These are phyloP conservation scores for Apantesis nais DNA, from an alignment of 2,888 invertebrate genomes.

Conservation along the genomic window DNA sequence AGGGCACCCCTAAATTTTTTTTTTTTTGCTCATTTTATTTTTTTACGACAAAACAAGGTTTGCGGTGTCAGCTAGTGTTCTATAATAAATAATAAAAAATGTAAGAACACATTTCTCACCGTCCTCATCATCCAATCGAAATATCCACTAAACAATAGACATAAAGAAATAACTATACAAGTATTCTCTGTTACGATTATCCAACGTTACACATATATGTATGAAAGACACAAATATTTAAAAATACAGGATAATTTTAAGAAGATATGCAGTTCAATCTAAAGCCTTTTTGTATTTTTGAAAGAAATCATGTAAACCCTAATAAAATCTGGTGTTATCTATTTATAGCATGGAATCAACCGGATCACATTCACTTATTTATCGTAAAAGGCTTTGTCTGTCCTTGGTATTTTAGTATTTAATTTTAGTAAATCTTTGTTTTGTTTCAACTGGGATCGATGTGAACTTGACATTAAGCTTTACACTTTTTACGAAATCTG, in stretches of 20 bases:
- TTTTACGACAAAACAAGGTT: too few species aligned
- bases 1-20: too few species aligned
- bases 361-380: constrained; percentile 3
- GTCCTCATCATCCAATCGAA: too few species aligned
- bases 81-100: too few species aligned
- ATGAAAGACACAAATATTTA: background rate
- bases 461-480: background rate
- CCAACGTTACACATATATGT: background rate
- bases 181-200: too few species aligned
- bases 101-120: too few species aligned
- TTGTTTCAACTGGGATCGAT: background rate
- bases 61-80: too few species aligned
- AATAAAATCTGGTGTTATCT: background rate
- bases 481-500: background rate
- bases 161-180: too few species aligned
- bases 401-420: constrained; percentile 1
- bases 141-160: too few species aligned
- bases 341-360: constrained; percentile 9
- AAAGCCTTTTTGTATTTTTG: background rate
- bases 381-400: constrained; percentile 6
- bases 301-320: background rate
- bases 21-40: too few species aligned
- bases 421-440: background rate
- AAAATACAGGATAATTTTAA: background rate
- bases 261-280: background rate